phyloP scores from a whole-genome alignment of 2,797 vertebrate genomes.

The Hephaestus fuliginosus region DNA sequence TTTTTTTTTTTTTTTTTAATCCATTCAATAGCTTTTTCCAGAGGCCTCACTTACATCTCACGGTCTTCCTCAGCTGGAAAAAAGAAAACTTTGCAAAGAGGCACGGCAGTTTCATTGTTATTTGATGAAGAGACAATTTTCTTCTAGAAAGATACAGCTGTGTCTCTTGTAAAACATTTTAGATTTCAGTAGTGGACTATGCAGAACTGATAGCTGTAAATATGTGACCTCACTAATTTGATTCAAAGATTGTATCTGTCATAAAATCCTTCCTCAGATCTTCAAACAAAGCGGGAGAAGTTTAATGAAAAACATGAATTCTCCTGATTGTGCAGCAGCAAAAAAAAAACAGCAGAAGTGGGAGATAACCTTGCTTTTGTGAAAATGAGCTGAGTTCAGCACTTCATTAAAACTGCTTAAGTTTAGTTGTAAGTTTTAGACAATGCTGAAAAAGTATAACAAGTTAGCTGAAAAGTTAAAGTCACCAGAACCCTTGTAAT shows the following conservation, averaged over 20 bases:
- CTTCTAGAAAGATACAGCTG: not conserved
- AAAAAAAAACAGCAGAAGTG: constrained; percentile 3
- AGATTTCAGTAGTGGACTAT: not conserved
- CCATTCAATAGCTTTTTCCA: not conserved
- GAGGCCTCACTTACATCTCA: not conserved
- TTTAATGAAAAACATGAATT: constrained; percentile 15
- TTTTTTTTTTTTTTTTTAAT: too few species aligned
- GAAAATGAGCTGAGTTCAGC: constrained; percentile 19
- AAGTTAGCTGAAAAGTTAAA: constrained; percentile 8
- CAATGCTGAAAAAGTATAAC: not conserved
- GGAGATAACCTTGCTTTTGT: not conserved
- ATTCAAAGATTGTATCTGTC: not conserved
- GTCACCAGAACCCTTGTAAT: constrained; percentile 7
- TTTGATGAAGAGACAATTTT: not conserved
- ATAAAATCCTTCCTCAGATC: not conserved
- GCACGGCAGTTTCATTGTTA: not conserved
- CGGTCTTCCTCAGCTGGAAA: not conserved
- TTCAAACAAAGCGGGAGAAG: not conserved
- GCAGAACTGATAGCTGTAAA: not conserved
- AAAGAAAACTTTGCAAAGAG: not conserved
- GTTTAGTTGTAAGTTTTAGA: constrained; percentile 9
- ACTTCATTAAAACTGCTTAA: constrained; percentile 17
- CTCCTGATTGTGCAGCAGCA: not conserved
- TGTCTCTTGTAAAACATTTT: not conserved
- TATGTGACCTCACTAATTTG: not conserved